A percentile compares a stretch with the other conserved stretches of the same genome.
Conservation (phyloP, 2,113 vertebrate species). For the Pyrgilauda ruficollis region DNA sequence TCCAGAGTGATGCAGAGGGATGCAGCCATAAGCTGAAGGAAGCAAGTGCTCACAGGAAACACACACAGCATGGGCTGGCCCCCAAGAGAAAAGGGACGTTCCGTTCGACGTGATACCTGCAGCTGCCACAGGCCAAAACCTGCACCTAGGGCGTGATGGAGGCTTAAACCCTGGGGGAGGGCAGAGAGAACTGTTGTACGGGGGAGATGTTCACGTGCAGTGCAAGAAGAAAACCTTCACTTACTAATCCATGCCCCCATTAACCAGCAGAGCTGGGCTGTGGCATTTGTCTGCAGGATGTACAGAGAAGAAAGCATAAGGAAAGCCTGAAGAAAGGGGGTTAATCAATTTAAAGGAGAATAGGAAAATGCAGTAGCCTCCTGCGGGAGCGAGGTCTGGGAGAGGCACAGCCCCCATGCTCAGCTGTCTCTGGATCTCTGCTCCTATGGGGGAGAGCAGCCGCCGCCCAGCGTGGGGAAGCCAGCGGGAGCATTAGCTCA, state of each 20-base stretch:
- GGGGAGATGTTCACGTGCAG: neutral
- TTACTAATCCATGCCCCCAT: neutral
- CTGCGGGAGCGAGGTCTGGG: neutral
- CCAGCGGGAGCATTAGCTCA: conserved; percentile 10
- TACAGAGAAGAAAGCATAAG: neutral
- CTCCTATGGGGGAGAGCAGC: neutral
- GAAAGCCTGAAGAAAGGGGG: neutral
- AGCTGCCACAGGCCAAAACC: neutral
- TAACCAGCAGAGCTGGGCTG: neutral
- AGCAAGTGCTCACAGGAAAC: neutral
- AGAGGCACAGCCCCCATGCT: neutral
- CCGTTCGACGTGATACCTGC: accelerated
- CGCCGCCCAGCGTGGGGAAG: neutral
- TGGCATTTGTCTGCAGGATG: neutral
- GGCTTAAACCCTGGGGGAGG: neutral
- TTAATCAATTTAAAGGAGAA: neutral
- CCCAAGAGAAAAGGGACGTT: neutral
- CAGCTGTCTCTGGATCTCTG: neutral
- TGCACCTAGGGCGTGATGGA: accelerated
- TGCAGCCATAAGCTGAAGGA: neutral
- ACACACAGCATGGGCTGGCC: neutral
- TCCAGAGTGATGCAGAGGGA: neutral
- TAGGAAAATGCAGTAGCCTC: neutral
- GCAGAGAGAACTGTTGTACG: neutral
- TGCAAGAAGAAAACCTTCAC: neutral